Evolutionary conservation across 2,113 vertebrate species (phyloP).

Genomic region (Acanthisitta chloris): DNA sequence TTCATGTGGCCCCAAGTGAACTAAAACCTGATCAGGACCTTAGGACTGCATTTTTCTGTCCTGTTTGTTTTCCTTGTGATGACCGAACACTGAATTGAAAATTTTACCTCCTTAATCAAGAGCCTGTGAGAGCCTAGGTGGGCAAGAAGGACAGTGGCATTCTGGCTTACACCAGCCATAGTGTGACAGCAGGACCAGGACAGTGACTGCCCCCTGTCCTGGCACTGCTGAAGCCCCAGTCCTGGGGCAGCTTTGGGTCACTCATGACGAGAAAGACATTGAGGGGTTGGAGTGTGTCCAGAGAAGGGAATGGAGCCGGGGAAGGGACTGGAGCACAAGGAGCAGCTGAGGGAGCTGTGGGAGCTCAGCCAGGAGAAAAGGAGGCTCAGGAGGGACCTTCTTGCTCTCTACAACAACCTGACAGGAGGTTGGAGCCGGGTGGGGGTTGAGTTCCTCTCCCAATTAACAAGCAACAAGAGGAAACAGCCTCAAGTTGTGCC

Average conservation of each 20-base stretch:
- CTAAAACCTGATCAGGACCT: too few species aligned
- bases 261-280: not conserved
- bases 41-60: fast-evolving
- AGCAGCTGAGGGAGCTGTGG: not conserved
- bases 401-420: not conserved
- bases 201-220: not conserved
- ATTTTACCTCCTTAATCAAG: fast-evolving
- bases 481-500: not conserved
- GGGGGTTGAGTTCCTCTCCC: not conserved
- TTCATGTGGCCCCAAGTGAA: too few species aligned
- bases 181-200: not conserved
- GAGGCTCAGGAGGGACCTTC: not conserved
- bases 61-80: fast-evolving
- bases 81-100: fast-evolving
- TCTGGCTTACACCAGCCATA: too few species aligned
- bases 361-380: not conserved
- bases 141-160: not conserved
- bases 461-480: not conserved
- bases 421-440: not conserved
- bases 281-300: not conserved
- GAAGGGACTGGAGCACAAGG: not conserved
- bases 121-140: not conserved
- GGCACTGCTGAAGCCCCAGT: not conserved
- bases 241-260: not conserved
- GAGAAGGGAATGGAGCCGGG: not conserved